These are phyloP conservation scores for Trigoniulus corallinus DNA, from an alignment of 1,140 invertebrate genomes.

Conservation along the genomic window DNA sequence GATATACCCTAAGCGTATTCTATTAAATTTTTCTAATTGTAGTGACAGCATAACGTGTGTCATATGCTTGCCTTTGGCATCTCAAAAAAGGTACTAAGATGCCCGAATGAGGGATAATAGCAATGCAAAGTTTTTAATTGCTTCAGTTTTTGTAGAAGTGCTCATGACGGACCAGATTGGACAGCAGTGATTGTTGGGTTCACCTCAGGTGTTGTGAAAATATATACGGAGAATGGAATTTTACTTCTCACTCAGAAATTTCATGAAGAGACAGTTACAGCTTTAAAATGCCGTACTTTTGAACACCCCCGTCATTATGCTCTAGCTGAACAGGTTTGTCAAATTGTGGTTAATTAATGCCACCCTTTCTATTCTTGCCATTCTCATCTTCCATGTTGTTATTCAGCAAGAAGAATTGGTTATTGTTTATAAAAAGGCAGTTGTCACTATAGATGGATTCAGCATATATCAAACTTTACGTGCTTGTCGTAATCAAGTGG, in stretches of 20 bases:
- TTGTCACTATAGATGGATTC: constrained; percentile 68
- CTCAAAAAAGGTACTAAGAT: constrained; percentile 34
- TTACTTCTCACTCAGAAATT: constrained; percentile 66
- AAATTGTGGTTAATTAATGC: constrained; percentile 6
- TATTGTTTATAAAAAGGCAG: constrained; percentile 51
- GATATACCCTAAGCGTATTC: too few species aligned
- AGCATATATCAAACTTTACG: constrained; percentile 63
- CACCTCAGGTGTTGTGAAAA: constrained; percentile 60
- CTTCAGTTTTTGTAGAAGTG: constrained; percentile 24
- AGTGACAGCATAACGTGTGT: constrained; percentile 39
- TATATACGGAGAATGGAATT: constrained; percentile 72
- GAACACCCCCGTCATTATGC: constrained; percentile 36
- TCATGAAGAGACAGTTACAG: constrained; percentile 59
- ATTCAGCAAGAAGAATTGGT: constrained; percentile 57
- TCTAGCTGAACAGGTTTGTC: constrained; percentile 29
- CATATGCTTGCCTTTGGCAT: constrained; percentile 41
- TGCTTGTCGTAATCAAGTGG: constrained; percentile 60
- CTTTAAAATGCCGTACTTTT: constrained; percentile 65
- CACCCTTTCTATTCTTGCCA: background rate
- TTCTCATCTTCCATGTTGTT: background rate
- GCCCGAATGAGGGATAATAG: constrained; percentile 3
- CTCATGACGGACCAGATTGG: constrained; percentile 66
- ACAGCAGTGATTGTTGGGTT: constrained; percentile 79
- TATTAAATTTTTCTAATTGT: constrained; percentile 6
- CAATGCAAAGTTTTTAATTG: background rate